A percentile compares a stretch with the other conserved stretches of the same genome.
phyloP scores from a whole-genome alignment of 2,113 vertebrate species.

The Siphamia tubifer region DNA sequence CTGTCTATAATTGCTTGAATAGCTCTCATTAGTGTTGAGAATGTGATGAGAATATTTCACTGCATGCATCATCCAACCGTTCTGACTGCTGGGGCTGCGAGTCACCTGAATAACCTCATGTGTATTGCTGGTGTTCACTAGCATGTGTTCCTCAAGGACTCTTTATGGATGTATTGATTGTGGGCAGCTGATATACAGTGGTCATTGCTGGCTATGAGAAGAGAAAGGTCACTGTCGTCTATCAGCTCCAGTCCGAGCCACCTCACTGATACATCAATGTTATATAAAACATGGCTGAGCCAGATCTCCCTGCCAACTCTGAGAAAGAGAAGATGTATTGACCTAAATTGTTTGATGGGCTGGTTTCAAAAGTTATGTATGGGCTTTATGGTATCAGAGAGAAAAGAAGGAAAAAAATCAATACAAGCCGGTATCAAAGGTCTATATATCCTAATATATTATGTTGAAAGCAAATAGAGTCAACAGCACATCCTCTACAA shows the following conservation, averaged over 20 bases:
- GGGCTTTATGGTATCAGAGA: constrained; percentile 23
- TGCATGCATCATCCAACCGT: not conserved
- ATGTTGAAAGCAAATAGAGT: constrained; percentile 16
- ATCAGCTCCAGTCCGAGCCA: constrained; percentile 35
- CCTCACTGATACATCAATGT: constrained; percentile 28
- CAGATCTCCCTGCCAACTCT: not conserved
- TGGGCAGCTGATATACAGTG: constrained; percentile 32
- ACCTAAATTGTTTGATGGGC: constrained; percentile 22
- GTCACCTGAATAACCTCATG: not conserved
- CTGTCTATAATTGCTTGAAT: too few relatives aligned
- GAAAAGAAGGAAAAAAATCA: constrained; percentile 12
- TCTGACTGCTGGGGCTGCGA: not conserved
- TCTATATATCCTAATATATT: constrained; percentile 13
- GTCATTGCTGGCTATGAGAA: constrained; percentile 46
- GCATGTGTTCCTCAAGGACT: not conserved
- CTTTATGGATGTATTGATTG: constrained; percentile 24
- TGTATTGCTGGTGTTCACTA: not conserved
- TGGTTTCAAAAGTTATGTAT: constrained; percentile 36
- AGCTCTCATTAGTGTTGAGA: not conserved
- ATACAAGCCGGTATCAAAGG: constrained; percentile 30
- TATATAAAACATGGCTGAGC: constrained; percentile 17
- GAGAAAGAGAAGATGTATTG: constrained; percentile 38
- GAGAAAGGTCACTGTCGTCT: constrained; percentile 62
- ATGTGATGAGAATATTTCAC: not conserved
- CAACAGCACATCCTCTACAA: not conserved